These are phyloP conservation scores for Ivindomyrus marchei DNA, from an alignment of 2,113 vertebrate genomes.

Conservation along the genomic window DNA sequence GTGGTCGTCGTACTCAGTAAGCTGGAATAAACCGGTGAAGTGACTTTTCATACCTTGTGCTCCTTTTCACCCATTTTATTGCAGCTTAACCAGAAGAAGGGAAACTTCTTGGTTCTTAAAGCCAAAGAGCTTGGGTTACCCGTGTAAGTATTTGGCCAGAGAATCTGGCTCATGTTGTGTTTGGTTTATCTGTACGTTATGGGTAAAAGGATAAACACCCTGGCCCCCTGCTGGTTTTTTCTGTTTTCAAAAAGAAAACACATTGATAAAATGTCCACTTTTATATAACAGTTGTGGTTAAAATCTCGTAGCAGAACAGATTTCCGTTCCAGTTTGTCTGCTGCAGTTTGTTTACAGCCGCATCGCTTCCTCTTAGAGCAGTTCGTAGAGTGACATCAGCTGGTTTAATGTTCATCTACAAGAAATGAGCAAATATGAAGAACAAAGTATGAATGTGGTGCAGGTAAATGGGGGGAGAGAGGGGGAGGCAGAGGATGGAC, in stretches of 20 bases:
- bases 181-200: background rate
- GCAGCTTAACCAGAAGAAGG: slow-evolving; percentile 73
- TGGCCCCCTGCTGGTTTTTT: background rate
- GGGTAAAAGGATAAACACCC: background rate
- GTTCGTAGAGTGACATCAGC: background rate
- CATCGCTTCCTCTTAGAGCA: background rate
- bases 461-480: no score
- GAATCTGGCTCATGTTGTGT: background rate
- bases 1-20: accelerated
- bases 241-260: no score
- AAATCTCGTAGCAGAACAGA: background rate
- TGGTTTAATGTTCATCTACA: background rate
- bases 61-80: background rate
- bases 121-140: slow-evolving; percentile 83
- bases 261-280: background rate
- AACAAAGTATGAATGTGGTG: background rate
- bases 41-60: background rate
- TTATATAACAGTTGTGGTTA: background rate
- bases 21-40: background rate
- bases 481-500: background rate
- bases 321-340: background rate
- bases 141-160: slow-evolving; percentile 66
- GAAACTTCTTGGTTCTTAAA: slow-evolving; percentile 77
- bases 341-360: background rate
- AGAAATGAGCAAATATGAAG: background rate